Conservation (phyloP, 1,140 invertebrate genomes). For the Chionoecetes opilio region DNA sequence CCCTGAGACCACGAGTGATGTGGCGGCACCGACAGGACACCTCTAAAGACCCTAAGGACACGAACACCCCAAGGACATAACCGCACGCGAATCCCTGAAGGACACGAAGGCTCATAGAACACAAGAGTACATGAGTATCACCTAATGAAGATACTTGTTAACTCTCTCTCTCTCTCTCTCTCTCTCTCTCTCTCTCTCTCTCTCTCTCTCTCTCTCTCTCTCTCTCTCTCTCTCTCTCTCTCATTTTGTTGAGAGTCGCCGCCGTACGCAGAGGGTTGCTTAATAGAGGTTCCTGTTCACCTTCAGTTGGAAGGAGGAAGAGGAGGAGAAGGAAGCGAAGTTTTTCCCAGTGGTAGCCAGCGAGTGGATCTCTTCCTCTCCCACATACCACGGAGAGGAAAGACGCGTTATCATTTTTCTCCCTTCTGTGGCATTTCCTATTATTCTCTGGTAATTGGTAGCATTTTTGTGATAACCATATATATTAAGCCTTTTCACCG, state of each 20-base stretch:
- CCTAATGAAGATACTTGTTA: too few species aligned
- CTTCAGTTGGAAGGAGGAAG: not conserved
- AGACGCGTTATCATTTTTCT: not conserved
- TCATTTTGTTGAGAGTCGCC: not conserved
- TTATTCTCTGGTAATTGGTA: not conserved
- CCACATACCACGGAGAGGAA: not conserved
- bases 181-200: constrained; percentile 22
- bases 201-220: constrained; percentile 8
- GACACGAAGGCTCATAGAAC: not conserved
- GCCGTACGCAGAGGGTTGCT: not conserved
- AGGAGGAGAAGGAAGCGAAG: not conserved
- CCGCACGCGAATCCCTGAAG: not conserved
- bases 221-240: constrained; percentile 20
- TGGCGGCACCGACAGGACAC: constrained; percentile 3
- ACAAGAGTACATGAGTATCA: too few species aligned
- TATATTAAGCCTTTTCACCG: not conserved
- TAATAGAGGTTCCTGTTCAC: constrained; percentile 7
- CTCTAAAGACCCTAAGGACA: not conserved
- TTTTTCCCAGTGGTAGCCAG: not conserved
- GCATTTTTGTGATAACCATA: not conserved
- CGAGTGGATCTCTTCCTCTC: constrained; percentile 5
- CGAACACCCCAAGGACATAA: too few species aligned
- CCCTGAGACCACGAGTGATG: not conserved
- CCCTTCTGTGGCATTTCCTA: not conserved
- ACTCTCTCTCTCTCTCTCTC: not conserved